Evolutionary conservation across 2,797 vertebrate genomes (phyloP), one percentile per base, ranked within the genome.

Genomic region (Channallabes apus): DNA sequence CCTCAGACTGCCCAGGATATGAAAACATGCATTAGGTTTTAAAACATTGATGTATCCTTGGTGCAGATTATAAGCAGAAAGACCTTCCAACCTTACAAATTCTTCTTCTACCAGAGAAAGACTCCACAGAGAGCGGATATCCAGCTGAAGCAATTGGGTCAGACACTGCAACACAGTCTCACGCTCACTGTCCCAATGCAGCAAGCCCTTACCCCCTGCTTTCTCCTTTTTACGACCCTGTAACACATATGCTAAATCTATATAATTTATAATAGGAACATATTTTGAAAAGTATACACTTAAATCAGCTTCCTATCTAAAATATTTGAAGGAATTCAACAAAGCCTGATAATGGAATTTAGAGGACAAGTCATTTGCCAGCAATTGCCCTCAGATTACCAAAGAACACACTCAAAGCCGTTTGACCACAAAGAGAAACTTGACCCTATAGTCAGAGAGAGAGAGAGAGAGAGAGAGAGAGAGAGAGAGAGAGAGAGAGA

Each of bases 51-150:
- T 29, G 6, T 8, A 27, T 17, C 24, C 18, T 9, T 69, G 35
- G 20, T 24, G 20, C 20, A n/a, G 20, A 72, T 5, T 14, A 46
- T 14, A 6, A 72, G 24, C 73, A 32, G 51, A 32, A 76, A 58
- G 6, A 58, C 12, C 1, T 14, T 59, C 58, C 62, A 18, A 98
- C 98, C 96, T 97, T 90, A 97, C 93, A 92, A 99, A 98, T 67
- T 99, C 97, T 90, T 99, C 98, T 87, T 99, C 98, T 46, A 98
- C 96, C 29, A 94, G 56, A 0, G 96, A 96, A 83, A 96, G 95
- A 87, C 85, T 95, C 98, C 98, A 99, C 12, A 99, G 95, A 4
- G 92, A 94, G 80, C 93, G 93, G 80, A 99, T 95, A 85, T 99
- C 97, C 91, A 99, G 88, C 89, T 99, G 98, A 56, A 99, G 95